A percentile compares a stretch with the other conserved stretches of the same genome.
phyloP scores from a whole-genome alignment of 2,797 vertebrate genomes.

The Tangara arthus region DNA sequence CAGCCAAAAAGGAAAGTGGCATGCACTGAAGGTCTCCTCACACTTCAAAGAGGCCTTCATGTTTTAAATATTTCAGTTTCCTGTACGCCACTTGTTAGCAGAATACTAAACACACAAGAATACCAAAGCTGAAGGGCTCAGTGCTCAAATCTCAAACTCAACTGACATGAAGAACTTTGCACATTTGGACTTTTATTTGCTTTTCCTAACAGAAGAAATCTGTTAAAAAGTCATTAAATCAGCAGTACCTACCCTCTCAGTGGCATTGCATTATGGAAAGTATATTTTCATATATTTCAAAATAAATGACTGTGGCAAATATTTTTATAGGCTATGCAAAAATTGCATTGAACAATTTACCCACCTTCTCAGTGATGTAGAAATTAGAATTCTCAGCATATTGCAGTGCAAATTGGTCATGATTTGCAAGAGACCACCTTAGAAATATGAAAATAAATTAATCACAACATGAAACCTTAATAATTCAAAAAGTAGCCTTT shows the following conservation, averaged over 20 bases:
- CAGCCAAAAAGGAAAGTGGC: neutral
- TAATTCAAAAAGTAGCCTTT: neutral
- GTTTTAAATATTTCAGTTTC: slow-evolving; percentile 22
- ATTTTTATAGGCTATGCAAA: neutral
- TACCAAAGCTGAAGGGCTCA: neutral
- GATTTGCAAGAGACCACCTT: slow-evolving; percentile 93
- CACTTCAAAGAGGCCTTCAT: neutral
- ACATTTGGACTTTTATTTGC: neutral
- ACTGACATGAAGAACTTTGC: neutral
- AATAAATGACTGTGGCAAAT: neutral
- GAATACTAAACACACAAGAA: neutral
- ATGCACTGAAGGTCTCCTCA: neutral
- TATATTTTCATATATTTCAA: neutral
- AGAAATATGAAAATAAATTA: slow-evolving; percentile 34
- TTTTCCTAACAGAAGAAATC: neutral
- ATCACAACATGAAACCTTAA: slow-evolving; percentile 9
- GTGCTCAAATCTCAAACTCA: neutral
- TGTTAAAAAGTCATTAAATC: neutral
- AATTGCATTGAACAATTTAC: neutral
- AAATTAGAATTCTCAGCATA: slow-evolving; percentile 94
- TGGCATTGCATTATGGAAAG: neutral
- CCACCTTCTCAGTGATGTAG: slow-evolving; percentile 99
- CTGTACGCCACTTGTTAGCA: neutral
- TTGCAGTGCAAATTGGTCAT: slow-evolving; percentile 91
- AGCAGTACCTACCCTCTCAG: neutral